Conservation (phyloP, 2,113 vertebrate species). For the Centropus unirufus region DNA sequence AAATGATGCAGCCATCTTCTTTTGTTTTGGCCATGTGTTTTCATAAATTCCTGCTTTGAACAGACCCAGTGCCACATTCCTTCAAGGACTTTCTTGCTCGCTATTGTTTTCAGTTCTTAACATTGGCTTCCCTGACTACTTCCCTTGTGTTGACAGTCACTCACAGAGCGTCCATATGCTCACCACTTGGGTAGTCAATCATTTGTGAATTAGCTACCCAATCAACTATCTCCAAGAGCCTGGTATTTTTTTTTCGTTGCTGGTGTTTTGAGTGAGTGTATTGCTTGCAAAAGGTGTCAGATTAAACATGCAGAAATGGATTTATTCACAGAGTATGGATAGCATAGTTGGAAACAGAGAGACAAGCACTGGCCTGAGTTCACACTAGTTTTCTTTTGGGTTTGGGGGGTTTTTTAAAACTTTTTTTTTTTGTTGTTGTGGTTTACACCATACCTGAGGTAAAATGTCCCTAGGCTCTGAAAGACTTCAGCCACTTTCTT, state of each 20-base stretch:
- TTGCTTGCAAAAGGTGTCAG: slow-evolving; percentile 57
- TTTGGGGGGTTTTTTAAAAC: background rate
- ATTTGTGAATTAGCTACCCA: slow-evolving; percentile 69
- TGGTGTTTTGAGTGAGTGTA: slow-evolving; percentile 56
- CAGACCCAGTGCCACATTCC: slow-evolving; percentile 55
- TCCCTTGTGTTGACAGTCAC: slow-evolving; percentile 63
- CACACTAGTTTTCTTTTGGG: background rate
- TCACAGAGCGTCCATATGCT: slow-evolving; percentile 68
- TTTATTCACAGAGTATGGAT: background rate
- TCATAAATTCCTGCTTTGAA: slow-evolving; percentile 68
- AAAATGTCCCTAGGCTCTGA: background rate
- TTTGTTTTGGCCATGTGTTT: slow-evolving; percentile 65
- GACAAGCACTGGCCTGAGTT: background rate
- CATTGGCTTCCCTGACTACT: slow-evolving; percentile 47
- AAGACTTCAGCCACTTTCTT: slow-evolving; percentile 2
- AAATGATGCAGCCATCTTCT: slow-evolving; percentile 67
- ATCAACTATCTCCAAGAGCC: slow-evolving; percentile 49
- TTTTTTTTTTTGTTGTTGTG: background rate
- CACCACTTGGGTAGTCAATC: slow-evolving; percentile 64
- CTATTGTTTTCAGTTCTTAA: slow-evolving; percentile 56
- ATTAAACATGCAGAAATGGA: slow-evolving; percentile 25
- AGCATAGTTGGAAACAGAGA: background rate
- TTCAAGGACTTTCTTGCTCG: slow-evolving; percentile 68
- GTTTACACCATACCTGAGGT: background rate
- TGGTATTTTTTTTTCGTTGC: slow-evolving; percentile 28